A percentile compares a stretch with the other conserved stretches of the same genome.
phyloP scores from a whole-genome alignment of 2,888 invertebrate species.

The Acronicta aceris region DNA sequence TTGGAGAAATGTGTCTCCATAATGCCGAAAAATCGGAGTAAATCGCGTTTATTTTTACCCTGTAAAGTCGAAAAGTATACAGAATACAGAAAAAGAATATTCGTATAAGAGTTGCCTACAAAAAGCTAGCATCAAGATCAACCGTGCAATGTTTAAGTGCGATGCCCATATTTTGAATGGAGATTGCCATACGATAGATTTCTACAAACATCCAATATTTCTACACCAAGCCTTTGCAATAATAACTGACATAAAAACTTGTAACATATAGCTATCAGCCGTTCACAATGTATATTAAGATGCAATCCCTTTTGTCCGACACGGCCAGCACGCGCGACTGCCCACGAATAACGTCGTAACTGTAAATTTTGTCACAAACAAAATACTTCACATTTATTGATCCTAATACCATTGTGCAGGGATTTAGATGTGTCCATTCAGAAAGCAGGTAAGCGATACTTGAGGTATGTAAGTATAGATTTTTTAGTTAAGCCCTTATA shows the following conservation, averaged over 20 bases:
- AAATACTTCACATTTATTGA: slow-evolving; percentile 76
- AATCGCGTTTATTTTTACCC: too few species aligned
- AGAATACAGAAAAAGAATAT: too few species aligned
- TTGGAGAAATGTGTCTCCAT: too few species aligned
- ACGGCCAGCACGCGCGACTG: slow-evolving; percentile 70
- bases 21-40: too few species aligned
- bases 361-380: slow-evolving; percentile 82
- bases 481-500: slow-evolving; percentile 67
- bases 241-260: slow-evolving; percentile 35
- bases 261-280: slow-evolving; percentile 40
- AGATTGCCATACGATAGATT: neutral
- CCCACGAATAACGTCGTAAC: slow-evolving; percentile 72
- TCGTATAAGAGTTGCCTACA: too few species aligned
- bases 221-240: slow-evolving; percentile 27
- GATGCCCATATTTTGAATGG: too few species aligned
- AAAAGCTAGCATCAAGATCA: too few species aligned
- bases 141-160: too few species aligned
- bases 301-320: slow-evolving; percentile 67
- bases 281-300: slow-evolving; percentile 51
- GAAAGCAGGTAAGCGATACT: slow-evolving; percentile 80
- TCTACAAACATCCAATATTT: neutral
- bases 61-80: too few species aligned
- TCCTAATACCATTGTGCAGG: slow-evolving; percentile 77
- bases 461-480: slow-evolving; percentile 65
- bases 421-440: slow-evolving; percentile 77